A percentile compares a stretch with the other conserved stretches of the same genome.
phyloP scores from a whole-genome alignment of 2,113 vertebrate species.

The Sclerurus mexicanus region DNA sequence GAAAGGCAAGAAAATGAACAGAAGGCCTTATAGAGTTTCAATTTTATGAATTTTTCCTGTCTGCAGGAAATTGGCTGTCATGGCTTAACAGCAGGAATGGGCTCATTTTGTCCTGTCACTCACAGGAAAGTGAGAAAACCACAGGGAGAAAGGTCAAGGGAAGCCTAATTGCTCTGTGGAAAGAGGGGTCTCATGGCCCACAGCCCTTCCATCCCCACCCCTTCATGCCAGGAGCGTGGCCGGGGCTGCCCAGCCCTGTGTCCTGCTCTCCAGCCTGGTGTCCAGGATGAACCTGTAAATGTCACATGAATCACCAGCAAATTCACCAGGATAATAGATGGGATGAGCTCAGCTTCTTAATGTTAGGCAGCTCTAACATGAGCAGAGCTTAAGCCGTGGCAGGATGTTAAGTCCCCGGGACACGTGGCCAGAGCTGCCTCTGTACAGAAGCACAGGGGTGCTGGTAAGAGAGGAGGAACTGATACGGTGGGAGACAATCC shows the following conservation, averaged over 20 bases:
- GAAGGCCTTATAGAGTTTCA: not conserved
- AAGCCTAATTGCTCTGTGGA: fast-evolving
- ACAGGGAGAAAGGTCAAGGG: not conserved
- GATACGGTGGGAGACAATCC: not conserved
- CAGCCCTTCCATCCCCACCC: fast-evolving
- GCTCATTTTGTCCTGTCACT: not conserved
- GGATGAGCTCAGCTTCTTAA: constrained; percentile 55
- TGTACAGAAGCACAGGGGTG: not conserved
- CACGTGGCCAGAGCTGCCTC: not conserved
- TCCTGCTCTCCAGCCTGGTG: not conserved
- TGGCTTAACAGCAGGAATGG: not conserved
- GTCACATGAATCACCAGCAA: not conserved
- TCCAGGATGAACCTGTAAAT: not conserved
- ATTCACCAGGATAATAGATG: not conserved
- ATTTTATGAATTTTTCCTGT: not conserved
- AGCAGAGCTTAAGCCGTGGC: constrained; percentile 11
- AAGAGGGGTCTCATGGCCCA: not conserved
- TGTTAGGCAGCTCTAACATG: constrained; percentile 5
- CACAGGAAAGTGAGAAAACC: not conserved
- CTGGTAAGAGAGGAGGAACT: not conserved
- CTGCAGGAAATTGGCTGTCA: not conserved
- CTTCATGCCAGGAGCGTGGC: not conserved
- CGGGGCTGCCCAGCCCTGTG: not conserved
- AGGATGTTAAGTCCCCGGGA: not conserved
- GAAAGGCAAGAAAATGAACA: not conserved